Percentiles rank a stretch among this genome's conserved stretches.
phyloP scores from a whole-genome alignment of 2,888 invertebrate genomes.

The Xestia xanthographa region DNA sequence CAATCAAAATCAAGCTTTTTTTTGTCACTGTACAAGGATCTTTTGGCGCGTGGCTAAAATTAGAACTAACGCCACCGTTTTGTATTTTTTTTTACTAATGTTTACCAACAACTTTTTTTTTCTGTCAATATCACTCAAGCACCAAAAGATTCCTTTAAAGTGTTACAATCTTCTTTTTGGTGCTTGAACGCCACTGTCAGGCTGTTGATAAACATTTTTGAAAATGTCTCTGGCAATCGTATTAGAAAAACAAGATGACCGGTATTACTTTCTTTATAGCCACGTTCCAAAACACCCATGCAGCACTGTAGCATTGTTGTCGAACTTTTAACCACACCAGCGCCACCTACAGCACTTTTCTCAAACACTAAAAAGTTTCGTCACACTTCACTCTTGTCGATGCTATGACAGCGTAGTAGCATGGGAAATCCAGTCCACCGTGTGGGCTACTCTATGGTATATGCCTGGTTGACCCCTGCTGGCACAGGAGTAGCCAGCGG shows the following conservation, averaged over 20 bases:
- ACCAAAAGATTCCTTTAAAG: neutral
- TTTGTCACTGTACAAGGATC: neutral
- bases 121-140: neutral
- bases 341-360: slow-evolving; percentile 19
- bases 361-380: slow-evolving; percentile 39
- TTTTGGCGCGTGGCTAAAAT: neutral
- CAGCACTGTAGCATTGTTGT: slow-evolving; percentile 1
- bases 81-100: neutral
- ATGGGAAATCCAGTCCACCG: slow-evolving; percentile 97
- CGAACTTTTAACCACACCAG: slow-evolving; percentile 55
- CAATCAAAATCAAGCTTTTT: slow-evolving; percentile 36
- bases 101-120: neutral
- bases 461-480: slow-evolving; percentile 98
- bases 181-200: neutral
- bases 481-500: slow-evolving; percentile 98
- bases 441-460: slow-evolving; percentile 97
- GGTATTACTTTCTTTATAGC: neutral
- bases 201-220: neutral
- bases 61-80: neutral
- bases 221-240: neutral
- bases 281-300: neutral
- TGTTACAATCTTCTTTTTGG: neutral
- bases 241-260: neutral
- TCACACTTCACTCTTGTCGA: slow-evolving; percentile 41
- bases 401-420: slow-evolving; percentile 88